A percentile compares a stretch with the other conserved stretches of the same genome.
phyloP scores from a whole-genome alignment of 2,797 vertebrate genomes.

The Gallinago solitaria region DNA sequence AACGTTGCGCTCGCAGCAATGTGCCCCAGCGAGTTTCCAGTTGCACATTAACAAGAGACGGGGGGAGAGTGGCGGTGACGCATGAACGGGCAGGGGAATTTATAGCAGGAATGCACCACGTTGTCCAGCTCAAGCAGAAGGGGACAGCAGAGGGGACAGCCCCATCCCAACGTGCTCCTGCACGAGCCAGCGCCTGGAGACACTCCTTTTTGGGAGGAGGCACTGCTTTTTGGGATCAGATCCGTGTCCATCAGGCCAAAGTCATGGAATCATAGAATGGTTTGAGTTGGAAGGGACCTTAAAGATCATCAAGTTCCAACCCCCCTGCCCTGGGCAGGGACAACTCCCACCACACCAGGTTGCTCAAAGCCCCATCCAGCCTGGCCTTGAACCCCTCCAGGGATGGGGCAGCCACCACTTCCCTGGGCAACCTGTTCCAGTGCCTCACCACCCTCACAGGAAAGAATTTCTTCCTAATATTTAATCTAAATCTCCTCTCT shows the following conservation, averaged over 20 bases:
- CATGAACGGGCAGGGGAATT: not conserved
- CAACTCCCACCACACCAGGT: too few species aligned
- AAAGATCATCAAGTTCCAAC: too few species aligned
- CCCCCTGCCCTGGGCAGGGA: too few species aligned
- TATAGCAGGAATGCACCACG: not conserved
- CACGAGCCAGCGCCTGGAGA: not conserved
- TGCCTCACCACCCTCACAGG: too few species aligned
- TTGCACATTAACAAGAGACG: not conserved
- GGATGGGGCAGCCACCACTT: too few species aligned
- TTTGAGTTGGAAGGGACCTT: too few species aligned
- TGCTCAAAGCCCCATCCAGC: too few species aligned
- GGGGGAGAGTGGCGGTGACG: not conserved
- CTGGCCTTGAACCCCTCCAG: too few species aligned
- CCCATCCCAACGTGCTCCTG: not conserved
- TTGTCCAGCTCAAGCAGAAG: not conserved
- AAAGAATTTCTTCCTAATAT: too few species aligned
- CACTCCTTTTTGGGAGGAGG: not conserved
- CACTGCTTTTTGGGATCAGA: not conserved
- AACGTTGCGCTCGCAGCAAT: not conserved
- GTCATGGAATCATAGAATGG: too few species aligned
- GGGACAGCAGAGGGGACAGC: not conserved
- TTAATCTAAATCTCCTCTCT: too few species aligned
- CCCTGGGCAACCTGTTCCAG: too few species aligned
- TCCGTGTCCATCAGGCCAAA: rapidly evolving
- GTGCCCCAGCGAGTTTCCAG: not conserved